These are phyloP conservation scores for Spea hammondii DNA, from an alignment of 2,797 vertebrate species.

Conservation along the genomic window DNA sequence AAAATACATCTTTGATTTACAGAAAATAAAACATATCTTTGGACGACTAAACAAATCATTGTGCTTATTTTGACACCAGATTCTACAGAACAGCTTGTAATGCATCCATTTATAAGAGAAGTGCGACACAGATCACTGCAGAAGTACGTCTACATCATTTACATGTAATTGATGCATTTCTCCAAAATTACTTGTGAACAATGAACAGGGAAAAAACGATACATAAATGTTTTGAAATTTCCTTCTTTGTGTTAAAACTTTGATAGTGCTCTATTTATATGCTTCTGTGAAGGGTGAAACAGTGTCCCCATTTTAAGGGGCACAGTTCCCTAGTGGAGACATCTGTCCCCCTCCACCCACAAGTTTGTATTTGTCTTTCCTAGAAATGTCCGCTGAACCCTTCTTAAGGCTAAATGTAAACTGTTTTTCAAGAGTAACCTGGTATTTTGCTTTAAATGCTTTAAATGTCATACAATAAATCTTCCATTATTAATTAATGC, in stretches of 20 bases:
- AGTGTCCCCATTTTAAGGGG: too few species aligned
- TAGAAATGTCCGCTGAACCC: too few species aligned
- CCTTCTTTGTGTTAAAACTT: neutral
- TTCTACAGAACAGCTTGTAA: neutral
- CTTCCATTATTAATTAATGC: too few species aligned
- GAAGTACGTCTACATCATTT: conserved; percentile 1
- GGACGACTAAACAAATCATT: conserved; percentile 3
- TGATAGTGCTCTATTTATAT: too few species aligned
- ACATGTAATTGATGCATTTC: conserved; percentile 17
- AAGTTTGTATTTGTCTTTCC: too few species aligned
- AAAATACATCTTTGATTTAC: neutral
- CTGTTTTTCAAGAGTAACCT: too few species aligned
- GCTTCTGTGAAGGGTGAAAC: too few species aligned
- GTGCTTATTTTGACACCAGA: conserved; percentile 11
- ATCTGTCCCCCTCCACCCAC: too few species aligned
- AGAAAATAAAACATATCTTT: neutral
- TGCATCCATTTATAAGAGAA: conserved; percentile 5
- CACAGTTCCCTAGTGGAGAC: too few species aligned
- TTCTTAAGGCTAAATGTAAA: too few species aligned
- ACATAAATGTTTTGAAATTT: neutral
- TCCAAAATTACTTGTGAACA: conserved; percentile 21
- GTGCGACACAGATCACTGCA: conserved; percentile 6
- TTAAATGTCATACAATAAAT: too few species aligned
- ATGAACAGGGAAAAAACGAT: conserved; percentile 20
- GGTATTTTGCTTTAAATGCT: too few species aligned